A percentile compares a stretch with the other conserved stretches of the same genome.
Conservation (phyloP, 2,888 invertebrate species). For the Drosophila mettleri region DNA sequence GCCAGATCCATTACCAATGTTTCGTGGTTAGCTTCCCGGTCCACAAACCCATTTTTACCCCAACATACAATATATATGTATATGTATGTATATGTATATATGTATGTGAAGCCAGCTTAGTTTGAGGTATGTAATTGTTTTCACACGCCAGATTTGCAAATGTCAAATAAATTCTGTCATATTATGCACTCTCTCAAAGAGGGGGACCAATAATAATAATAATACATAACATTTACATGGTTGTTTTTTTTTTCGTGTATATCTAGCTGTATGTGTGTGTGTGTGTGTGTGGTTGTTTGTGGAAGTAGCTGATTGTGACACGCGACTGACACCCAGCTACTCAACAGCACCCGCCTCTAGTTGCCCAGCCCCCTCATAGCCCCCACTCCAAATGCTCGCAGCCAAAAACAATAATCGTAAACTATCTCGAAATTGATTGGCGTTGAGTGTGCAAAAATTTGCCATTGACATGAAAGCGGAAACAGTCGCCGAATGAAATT, state of each 20-base stretch:
- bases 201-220: conserved; percentile 17
- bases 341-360: conserved; percentile 19
- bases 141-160: conserved; percentile 73
- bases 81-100: too few species aligned
- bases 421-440: conserved; percentile 71
- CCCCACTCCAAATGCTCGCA: conserved; percentile 19
- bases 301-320: conserved; percentile 52
- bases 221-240: conserved; percentile 39
- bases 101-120: too few species aligned
- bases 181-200: conserved; percentile 50
- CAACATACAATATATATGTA: too few species aligned
- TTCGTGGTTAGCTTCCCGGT: conserved; percentile 41
- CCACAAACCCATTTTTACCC: not conserved
- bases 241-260: not conserved
- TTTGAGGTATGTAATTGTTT: conserved; percentile 67
- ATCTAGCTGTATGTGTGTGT: not conserved
- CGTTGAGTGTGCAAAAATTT: conserved; percentile 72
- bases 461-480: conserved; percentile 61
- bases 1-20: conserved; percentile 48
- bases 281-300: conserved; percentile 9
- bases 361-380: not conserved
- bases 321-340: conserved; percentile 58
- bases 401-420: conserved; percentile 74
- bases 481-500: conserved; percentile 35
- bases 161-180: conserved; percentile 70